Base-by-base conservation (phyloP, 2,797 vertebrate genomes). In the Psittacula echo region DNA sequence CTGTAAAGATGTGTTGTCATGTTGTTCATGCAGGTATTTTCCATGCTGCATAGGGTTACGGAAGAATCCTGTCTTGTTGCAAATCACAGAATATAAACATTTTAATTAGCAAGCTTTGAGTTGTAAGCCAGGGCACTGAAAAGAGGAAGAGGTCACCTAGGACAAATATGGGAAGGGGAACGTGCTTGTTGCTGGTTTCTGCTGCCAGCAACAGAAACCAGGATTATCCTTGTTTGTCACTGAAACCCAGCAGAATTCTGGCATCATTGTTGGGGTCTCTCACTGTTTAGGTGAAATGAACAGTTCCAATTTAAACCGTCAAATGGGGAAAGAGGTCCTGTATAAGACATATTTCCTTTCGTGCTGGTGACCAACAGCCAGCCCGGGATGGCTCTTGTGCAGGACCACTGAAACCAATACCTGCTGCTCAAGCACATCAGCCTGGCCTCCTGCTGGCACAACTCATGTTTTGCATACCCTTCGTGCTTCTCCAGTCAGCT, bases 401-500 rank as follows among this genome's bases (percentile, higher is more conserved):
- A 51, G 70, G 67, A 85, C 20, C 5, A 5, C 17, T 29, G 79
- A 37, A 77, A 64, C 15, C 29, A n/a, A 32, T 42, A 32, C 0
- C 9, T 65, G 71, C 44, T 80, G 67, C 88, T 89, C 70, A 34
- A 68, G 34, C 53, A 9, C 30, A 75, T 66, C 64, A 56, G 26
- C 79, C 37, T 85, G 56, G 56, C 65, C 39, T 87, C 30, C 78
- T 3, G 12, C 86, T 79, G 83, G 77, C 64, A 83, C 61, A 26
- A 2, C 51, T 95, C 68, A 50, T 72, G 92, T 94, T 95, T 91
- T 91, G 81, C 75, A 42, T 72, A 80, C 56, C 42, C 75, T 65
- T 72, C 84, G 89, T 80, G 86, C 92, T 91, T 91, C 81, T 91
- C 53, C n/a, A 26, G 53, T 39, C 44, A 61, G 19, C 91, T 86